Base-by-base conservation (phyloP, 2,888 invertebrate species). In the Hemicrepidius hirtus region DNA sequence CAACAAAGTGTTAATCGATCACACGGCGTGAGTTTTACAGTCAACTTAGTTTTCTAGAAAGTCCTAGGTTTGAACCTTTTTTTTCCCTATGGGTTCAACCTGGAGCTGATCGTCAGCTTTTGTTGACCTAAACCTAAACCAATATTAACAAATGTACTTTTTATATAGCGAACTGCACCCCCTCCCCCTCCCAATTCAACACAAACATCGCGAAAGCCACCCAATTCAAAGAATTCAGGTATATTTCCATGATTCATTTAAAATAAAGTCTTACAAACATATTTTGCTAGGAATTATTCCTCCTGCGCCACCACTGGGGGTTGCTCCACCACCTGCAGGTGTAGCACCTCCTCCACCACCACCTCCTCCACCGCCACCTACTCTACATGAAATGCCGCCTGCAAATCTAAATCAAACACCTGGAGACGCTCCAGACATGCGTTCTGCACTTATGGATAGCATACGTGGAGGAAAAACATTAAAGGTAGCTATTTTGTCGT, bases 401-500 rank as follows among this genome's bases (percentile, higher is more conserved):
- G 10, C 46, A 13, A n/a, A n/a, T n/a, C n/a, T n/a, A n/a, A n/a
- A n/a, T n/a, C 55, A 37, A 9, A 7, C 60, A 40, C 68, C 75
- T 12, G 21, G 57, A 37, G n/a, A n/a, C n/a, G 66, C 50, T 60
- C 63, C 60, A 46, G 79, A 80, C 67, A 62, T 62, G 80, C 85
- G 32, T 77, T 89, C 92, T 65, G 93, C 92, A 59, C 91, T 98
- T 57, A 91, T 98, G 92, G 94, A 95, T 80, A 94, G 95, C 82
- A 98, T 98, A 81, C 90, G 95, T 78, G 96, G 95, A 57, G 92
- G 91, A 76, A 92, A 92, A 65, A 88, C 89, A 12, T 88, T 97
- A 57, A 94, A 91, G 90, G 95, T 94, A 6, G 6, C 1, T 13
- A 13, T 4, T 3, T 24, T 12, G 20, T 20, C 49, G 3, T 13